These are phyloP conservation scores for Pollenia griseotomentosa DNA, from an alignment of 2,888 invertebrate species.

Conservation along the genomic window DNA sequence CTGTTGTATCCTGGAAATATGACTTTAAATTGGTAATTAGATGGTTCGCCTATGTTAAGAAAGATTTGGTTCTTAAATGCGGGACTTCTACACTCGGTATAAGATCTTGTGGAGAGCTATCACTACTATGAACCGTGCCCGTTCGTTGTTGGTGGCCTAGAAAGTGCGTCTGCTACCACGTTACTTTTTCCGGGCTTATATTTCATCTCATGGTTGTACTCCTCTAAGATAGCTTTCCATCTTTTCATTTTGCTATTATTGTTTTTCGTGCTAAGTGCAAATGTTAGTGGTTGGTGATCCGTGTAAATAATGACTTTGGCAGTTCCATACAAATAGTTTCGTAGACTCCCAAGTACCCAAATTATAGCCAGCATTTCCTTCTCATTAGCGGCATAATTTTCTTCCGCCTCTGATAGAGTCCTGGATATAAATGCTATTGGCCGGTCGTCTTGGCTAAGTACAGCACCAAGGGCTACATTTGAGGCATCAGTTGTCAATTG, in stretches of 20 bases:
- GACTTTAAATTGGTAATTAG: too few species aligned
- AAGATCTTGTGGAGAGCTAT: too few species aligned
- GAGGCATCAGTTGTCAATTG: background rate
- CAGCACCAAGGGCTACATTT: background rate
- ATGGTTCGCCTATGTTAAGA: too few species aligned
- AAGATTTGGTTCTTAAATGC: too few species aligned
- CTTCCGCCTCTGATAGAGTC: conserved; percentile 28
- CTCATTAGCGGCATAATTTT: conserved; percentile 57
- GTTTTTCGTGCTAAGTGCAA: conserved; percentile 30
- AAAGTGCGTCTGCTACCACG: conserved; percentile 69
- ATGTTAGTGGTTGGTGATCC: conserved; percentile 39
- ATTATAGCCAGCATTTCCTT: conserved; percentile 58
- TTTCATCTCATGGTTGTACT: conserved; percentile 74
- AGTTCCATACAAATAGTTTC: conserved; percentile 22
- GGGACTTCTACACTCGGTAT: too few species aligned
- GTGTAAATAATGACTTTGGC: conserved; percentile 19
- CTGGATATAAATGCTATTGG: conserved; percentile 57
- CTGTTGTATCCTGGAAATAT: too few species aligned
- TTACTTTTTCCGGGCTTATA: conserved; percentile 82
- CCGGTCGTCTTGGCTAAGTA: background rate
- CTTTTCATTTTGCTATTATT: conserved; percentile 10
- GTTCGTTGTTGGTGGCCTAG: too few species aligned
- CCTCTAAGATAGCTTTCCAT: conserved; percentile 10
- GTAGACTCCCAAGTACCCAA: conserved; percentile 34
- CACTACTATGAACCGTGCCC: too few species aligned